Evolutionary conservation across 2,888 invertebrate genomes (phyloP), one percentile per base, ranked within the genome.

Genomic region (Zhuqinia jingwanae): DNA sequence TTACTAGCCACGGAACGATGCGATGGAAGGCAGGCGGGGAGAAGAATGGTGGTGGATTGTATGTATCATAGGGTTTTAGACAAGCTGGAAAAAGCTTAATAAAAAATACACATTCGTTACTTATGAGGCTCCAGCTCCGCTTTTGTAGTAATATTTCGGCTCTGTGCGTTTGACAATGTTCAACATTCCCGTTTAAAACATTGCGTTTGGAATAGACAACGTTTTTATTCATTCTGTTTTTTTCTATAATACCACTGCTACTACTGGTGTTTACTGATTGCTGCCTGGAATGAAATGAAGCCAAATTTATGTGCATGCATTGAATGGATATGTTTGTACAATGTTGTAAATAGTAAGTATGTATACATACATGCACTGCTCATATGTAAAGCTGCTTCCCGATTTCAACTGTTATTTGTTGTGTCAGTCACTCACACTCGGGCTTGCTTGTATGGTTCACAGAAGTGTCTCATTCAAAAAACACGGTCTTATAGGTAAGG

Each of bases 61-160:
- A 60, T 22, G 63, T 30, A 30, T 63, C 13, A 25, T 25, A 65
- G 65, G 65, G 30, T 73, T 73, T 36, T 50, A 73, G 73, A 73
- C 73, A 50, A 73, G 13, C 65, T 65, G 50, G 73, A 50, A 73
- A n/a, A 73, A 13, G n/a, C n/a, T 17, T 15, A 25, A 73, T 47
- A 47, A 50, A 8, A 36, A 73, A 47, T 73, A 50, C 73, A 47
- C 73, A 47, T 73, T 73, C 25, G 6, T n/a, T 15, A n/a, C 73
- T 47, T 25, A 13, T 45, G 53, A 22, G 25, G 22, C 73, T 73
- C 22, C 22, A 25, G 25, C 25, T 25, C 13, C 73, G 47, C 11
- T 45, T 45, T 63, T 25, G 3, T 27, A n/a, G n/a, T n/a, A n/a
- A n/a, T n/a, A n/a, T 63, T 15, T 2, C 58, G 2, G 10, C n/a